These are phyloP conservation scores for Argyrosomus regius DNA, from an alignment of 2,797 vertebrate species.

Conservation along the genomic window DNA sequence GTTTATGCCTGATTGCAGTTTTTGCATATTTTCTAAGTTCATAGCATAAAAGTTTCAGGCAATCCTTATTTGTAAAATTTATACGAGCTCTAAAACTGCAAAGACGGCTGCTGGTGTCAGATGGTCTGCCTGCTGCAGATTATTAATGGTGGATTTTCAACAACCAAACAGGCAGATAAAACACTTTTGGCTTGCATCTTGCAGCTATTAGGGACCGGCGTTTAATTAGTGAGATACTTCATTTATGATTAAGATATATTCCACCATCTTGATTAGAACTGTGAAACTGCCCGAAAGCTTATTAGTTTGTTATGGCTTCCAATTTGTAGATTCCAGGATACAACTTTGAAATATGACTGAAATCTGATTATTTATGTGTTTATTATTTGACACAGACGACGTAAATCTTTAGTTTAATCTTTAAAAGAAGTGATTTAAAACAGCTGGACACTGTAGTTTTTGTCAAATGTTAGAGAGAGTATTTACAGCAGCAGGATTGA, in stretches of 20 bases:
- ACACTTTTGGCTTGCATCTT: conserved; percentile 21
- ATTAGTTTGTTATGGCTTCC: not conserved
- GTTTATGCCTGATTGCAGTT: conserved; percentile 17
- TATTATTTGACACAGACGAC: not conserved
- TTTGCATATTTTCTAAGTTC: conserved; percentile 28
- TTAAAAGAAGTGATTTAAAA: not conserved
- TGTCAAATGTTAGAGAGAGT: not conserved
- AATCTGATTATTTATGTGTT: not conserved
- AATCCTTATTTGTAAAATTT: conserved; percentile 5
- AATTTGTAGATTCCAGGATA: conserved; percentile 4
- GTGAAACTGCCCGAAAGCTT: not conserved
- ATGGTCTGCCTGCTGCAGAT: conserved; percentile 33
- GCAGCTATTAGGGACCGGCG: conserved; percentile 20
- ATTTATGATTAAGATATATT: conserved; percentile 21
- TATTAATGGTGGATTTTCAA: conserved; percentile 37
- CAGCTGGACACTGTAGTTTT: not conserved
- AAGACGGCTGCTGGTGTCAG: conserved; percentile 27
- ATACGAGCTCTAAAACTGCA: conserved; percentile 3
- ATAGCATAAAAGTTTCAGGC: conserved; percentile 13
- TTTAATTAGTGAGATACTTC: conserved; percentile 32
- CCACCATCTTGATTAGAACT: conserved; percentile 6
- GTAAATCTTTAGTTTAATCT: no score
- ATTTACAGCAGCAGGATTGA: not conserved
- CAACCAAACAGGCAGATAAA: conserved; percentile 40
- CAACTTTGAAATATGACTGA: conserved; percentile 1